These are phyloP conservation scores for Psococerastis gibbosa DNA, from an alignment of 2,888 invertebrate genomes.

Conservation along the genomic window DNA sequence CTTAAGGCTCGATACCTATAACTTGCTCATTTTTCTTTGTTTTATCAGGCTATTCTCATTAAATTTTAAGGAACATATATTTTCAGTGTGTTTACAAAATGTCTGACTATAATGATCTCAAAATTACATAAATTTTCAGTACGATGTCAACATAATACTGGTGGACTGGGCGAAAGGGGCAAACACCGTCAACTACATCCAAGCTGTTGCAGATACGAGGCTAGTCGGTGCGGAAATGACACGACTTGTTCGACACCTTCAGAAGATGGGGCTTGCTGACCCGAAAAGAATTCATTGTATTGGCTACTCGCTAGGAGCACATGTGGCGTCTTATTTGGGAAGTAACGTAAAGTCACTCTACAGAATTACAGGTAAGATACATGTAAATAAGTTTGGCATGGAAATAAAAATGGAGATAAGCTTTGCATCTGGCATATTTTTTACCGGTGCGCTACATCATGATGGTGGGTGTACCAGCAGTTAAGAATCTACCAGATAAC, in stretches of 20 bases:
- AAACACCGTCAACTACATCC: constrained; percentile 36
- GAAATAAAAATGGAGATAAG: too few species aligned
- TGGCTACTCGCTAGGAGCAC: constrained; percentile 43
- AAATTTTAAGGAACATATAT: too few species aligned
- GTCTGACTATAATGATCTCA: too few species aligned
- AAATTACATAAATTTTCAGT: constrained; percentile 1
- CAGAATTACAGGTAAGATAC: constrained; percentile 27
- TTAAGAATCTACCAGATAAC: too few species aligned
- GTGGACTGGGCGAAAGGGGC: constrained; percentile 46
- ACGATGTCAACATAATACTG: constrained; percentile 38
- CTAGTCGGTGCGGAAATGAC: constrained; percentile 21
- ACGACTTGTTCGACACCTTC: constrained; percentile 15
- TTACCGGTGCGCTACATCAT: too few species aligned
- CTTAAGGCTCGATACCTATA: too few species aligned
- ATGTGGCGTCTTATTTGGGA: constrained; percentile 36
- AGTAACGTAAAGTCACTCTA: constrained; percentile 29
- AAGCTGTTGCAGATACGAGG: constrained; percentile 22
- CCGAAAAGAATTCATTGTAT: constrained; percentile 33
- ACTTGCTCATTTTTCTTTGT: too few species aligned
- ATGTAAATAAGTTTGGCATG: too few species aligned
- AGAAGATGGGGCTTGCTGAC: constrained; percentile 12
- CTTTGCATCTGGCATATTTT: too few species aligned
- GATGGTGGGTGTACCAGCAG: too few species aligned
- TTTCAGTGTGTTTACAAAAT: too few species aligned
- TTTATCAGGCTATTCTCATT: too few species aligned